These are phyloP conservation scores for Bujurquina vittata DNA, from an alignment of 2,113 vertebrate genomes.

Conservation along the genomic window DNA sequence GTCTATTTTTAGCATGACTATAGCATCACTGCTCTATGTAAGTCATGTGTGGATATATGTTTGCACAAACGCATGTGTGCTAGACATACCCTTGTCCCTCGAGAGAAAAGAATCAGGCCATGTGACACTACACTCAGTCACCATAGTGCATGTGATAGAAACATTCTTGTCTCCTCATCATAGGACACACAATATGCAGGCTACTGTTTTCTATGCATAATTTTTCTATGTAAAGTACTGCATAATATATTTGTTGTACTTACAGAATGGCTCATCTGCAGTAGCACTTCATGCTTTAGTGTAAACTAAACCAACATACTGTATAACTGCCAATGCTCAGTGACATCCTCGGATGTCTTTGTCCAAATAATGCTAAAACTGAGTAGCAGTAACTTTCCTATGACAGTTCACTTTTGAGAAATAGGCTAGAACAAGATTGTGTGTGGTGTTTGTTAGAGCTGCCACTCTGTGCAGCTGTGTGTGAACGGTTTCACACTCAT, in stretches of 20 bases:
- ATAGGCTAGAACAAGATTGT: background rate
- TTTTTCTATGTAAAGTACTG: background rate
- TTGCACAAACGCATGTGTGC: background rate
- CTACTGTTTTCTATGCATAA: background rate
- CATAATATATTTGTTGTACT: background rate
- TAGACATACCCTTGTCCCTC: constrained; percentile 18
- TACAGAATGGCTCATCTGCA: background rate
- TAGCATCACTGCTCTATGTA: background rate
- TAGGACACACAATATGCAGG: constrained; percentile 10
- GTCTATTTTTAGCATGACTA: background rate
- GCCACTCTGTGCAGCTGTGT: background rate
- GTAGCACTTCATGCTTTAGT: background rate
- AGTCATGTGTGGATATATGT: background rate
- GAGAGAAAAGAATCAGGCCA: constrained; percentile 61
- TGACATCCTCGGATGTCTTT: background rate
- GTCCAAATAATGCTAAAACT: background rate
- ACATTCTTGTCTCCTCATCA: constrained; percentile 27
- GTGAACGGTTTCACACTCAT: background rate
- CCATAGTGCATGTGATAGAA: constrained; percentile 23
- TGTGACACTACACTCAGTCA: background rate
- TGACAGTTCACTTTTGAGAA: constrained; percentile 2
- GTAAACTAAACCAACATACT: background rate
- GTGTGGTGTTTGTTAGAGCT: background rate
- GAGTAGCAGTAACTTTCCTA: background rate
- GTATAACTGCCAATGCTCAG: background rate